phyloP scores from a whole-genome alignment of 2,888 invertebrate species.

The Theristus sp. region DNA sequence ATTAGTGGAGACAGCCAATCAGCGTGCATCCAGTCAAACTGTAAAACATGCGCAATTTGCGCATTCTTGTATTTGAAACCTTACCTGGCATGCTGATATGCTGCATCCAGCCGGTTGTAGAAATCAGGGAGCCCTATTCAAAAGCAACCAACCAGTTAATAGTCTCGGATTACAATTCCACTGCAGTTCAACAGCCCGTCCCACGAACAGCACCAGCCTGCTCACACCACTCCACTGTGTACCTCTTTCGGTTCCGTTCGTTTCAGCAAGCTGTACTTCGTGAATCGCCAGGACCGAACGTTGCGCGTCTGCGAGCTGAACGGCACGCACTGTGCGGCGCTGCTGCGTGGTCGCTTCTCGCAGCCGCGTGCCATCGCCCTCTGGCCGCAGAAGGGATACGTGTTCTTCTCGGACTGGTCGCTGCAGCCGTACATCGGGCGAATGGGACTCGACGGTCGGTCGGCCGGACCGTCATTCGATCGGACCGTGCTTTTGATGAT shows the following conservation, averaged over 20 bases:
- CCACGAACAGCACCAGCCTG: too few relatives aligned
- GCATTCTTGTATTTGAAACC: too few relatives aligned
- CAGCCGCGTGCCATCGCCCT: constrained; percentile 85
- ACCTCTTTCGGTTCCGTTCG: too few relatives aligned
- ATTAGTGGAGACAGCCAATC: too few relatives aligned
- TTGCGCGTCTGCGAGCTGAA: constrained; percentile 83
- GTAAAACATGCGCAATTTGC: background rate
- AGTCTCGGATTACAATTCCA: too few relatives aligned
- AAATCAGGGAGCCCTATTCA: too few relatives aligned
- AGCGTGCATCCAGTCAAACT: too few relatives aligned
- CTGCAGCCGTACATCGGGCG: constrained; percentile 80
- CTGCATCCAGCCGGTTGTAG: too few relatives aligned
- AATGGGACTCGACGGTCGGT: constrained; percentile 75
- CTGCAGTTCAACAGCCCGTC: too few relatives aligned
- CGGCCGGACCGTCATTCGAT: background rate
- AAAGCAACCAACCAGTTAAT: too few relatives aligned
- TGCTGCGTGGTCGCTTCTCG: constrained; percentile 57
- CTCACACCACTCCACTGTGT: too few relatives aligned
- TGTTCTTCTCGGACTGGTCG: constrained; percentile 84
- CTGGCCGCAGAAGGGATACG: constrained; percentile 53
- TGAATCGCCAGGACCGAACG: constrained; percentile 82
- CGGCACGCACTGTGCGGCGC: constrained; percentile 56
- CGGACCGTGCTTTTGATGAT: background rate
- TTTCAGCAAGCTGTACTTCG: constrained; percentile 73
- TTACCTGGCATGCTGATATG: too few relatives aligned